A percentile compares a stretch with the other conserved stretches of the same genome.
Conservation (phyloP, 2,113 vertebrate genomes). For the Leptobrachium ailaonicum region DNA sequence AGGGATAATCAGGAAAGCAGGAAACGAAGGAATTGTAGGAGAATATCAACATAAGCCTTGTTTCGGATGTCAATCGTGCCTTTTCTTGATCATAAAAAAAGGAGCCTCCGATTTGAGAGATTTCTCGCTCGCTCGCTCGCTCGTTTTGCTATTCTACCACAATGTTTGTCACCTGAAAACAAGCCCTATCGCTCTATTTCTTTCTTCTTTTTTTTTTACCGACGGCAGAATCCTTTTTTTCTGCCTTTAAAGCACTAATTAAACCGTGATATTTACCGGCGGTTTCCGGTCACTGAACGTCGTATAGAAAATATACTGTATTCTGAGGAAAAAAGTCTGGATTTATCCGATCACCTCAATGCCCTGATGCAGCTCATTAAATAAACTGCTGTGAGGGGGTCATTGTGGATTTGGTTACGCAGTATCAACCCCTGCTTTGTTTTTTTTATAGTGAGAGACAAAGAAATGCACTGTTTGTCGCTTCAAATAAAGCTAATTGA, state of each 20-base stretch:
- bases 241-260: conserved; percentile 32
- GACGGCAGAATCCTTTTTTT: not conserved
- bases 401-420: conserved; percentile 24
- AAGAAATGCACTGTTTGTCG: conserved; percentile 17
- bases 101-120: not conserved
- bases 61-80: not conserved
- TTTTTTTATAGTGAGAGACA: not conserved
- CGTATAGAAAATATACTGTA: not conserved
- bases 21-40: not conserved
- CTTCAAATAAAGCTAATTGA: not conserved
- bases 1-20: not conserved
- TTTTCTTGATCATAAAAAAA: not conserved
- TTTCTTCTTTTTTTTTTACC: not conserved
- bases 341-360: conserved; percentile 12
- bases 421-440: conserved; percentile 11
- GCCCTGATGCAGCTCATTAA: conserved; percentile 41
- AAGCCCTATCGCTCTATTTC: not conserved
- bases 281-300: conserved; percentile 16
- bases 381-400: conserved; percentile 14
- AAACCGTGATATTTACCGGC: not conserved
- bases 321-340: not conserved
- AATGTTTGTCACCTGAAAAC: not conserved
- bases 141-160: not conserved
- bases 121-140: not conserved
- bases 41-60: not conserved